Evolutionary conservation across 1,140 invertebrate genomes (phyloP).

Genomic region (Bombus sibiricus): DNA sequence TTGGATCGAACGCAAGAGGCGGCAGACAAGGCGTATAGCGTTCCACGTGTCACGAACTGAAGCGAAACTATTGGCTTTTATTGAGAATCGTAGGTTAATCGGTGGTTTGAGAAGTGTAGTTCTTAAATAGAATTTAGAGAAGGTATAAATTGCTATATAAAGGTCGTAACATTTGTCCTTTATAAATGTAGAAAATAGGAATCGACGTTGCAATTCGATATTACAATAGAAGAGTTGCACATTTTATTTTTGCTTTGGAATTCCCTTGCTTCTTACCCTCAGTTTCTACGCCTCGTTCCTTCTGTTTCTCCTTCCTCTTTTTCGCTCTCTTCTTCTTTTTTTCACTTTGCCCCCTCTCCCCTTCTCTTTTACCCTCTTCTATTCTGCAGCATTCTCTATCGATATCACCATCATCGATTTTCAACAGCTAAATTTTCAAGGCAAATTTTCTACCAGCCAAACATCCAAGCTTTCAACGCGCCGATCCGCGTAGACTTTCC

Average conservation of each 20-base stretch:
- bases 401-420: background rate
- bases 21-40: background rate
- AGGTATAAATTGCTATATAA: background rate
- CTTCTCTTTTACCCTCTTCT: background rate
- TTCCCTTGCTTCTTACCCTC: too few species aligned
- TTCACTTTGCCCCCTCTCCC: too few species aligned
- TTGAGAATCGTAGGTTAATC: background rate
- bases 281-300: rapidly evolving
- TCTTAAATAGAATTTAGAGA: background rate
- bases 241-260: too few species aligned
- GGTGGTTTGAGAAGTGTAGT: too few species aligned
- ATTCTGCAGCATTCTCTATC: background rate
- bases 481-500: background rate
- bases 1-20: background rate
- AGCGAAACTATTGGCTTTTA: background rate
- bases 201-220: too few species aligned
- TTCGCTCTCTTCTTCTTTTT: too few species aligned
- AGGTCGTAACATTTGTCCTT: too few species aligned
- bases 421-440: background rate
- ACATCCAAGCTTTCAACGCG: background rate
- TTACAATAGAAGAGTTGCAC: too few species aligned
- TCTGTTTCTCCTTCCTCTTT: too few species aligned
- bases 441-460: background rate
- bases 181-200: too few species aligned
- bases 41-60: background rate